Evolutionary conservation across 2,113 vertebrate species (phyloP), one percentile per base, ranked within the genome.

Genomic region (Lanius ludovicianus): DNA sequence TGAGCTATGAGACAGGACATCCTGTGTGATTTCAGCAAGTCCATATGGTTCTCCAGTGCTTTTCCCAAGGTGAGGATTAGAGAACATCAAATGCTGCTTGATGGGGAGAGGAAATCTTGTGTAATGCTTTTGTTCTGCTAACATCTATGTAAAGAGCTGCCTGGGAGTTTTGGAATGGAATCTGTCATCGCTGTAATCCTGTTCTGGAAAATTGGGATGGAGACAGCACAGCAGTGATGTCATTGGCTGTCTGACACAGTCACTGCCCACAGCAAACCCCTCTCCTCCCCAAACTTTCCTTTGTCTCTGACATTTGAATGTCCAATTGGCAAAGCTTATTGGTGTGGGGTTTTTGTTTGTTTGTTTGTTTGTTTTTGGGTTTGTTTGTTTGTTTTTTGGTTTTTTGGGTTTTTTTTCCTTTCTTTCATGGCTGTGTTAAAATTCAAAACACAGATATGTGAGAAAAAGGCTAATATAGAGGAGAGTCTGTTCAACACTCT

Each of bases 121-220:
- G 93, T 97, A 97, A 97, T 95, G 95, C 95, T 96, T 97, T 97
- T 97, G 94, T 97, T 97, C 97, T 97, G 94, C 96, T 92, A 95
- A 87, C 89, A 81, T 96, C 92, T 85, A 89, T 94, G 95, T 87
- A 90, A 97, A 97, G 94, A 97, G 94, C 92, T 97, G 93, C 89
- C 92, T 97, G 96, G 96, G 97, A 97, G 92, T 97, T 97, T 97
- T 94, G 96, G 94, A 97, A 97, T 97, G 93, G 87, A 94, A 96
- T 96, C 97, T 97, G 85, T 97, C 96, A 96, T 96, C 77, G 0
- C 87, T 46, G 49, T 95, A 95, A 97, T 96, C 85, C 92, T 73
- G 57, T 18, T 95, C 96, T 96, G 96, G 97, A 97, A 96, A 97
- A 95, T 47, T 8, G 35, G 91, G 95, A 95, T 96, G 96, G 96